Conservation (phyloP, 92 coral and sea anemone species). For the Umimayanthus kanabou region DNA sequence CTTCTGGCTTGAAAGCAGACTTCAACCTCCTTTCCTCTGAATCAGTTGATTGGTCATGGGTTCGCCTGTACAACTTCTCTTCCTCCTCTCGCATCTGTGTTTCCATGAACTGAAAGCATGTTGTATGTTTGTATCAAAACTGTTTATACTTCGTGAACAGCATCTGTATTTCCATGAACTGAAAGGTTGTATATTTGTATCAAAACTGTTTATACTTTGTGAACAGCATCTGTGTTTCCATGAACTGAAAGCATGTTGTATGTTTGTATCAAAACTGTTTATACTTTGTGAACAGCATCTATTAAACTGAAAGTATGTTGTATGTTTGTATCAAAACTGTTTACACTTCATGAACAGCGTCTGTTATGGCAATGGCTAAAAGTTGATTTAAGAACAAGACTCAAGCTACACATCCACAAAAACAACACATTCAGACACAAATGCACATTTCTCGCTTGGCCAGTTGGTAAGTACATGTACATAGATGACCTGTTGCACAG, state of each 20-base stretch:
- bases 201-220: too few relatives aligned
- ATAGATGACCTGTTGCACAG: too few relatives aligned
- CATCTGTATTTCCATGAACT: constrained; percentile 68
- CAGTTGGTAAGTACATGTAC: too few relatives aligned
- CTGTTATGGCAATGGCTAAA: too few relatives aligned
- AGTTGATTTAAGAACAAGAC: too few relatives aligned
- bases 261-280: neutral
- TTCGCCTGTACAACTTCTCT: constrained; percentile 32
- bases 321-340: neutral
- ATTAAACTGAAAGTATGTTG: constrained; percentile 48
- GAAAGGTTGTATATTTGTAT: neutral
- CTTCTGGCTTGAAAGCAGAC: constrained; percentile 79
- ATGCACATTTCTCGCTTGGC: too few relatives aligned
- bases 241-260: constrained; percentile 51
- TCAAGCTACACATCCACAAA: too few relatives aligned
- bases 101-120: constrained; percentile 69
- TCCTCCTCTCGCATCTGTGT: constrained; percentile 73
- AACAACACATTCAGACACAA: too few relatives aligned
- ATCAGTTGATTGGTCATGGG: constrained; percentile 12
- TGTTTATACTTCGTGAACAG: too few relatives aligned
- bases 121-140: neutral
- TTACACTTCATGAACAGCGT: constrained; percentile 1
- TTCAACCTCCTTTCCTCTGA: constrained; percentile 23
- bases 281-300: too few relatives aligned
- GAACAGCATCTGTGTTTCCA: constrained; percentile 65